Evolutionary conservation across 1,140 invertebrate genomes (phyloP), one percentile per base, ranked within the genome.

Genomic region (Drosophila guanche): DNA sequence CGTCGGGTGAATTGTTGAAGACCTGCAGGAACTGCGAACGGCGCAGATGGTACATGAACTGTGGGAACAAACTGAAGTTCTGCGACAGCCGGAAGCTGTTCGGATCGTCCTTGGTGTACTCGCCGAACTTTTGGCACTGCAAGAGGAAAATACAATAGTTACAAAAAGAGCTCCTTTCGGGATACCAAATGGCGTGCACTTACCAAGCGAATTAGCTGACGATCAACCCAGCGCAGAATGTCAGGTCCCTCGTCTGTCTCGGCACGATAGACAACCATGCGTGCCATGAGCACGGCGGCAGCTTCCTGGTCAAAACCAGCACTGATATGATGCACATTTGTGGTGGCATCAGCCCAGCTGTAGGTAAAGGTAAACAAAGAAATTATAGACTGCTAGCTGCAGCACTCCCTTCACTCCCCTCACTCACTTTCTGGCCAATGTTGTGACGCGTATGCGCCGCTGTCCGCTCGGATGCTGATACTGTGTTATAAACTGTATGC

Each of bases 1-100:
- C 99, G 93, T 99, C 99, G 1, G 99, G 99, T 52, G 98, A 99
- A 93, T 99, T 99, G 92, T 99, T 99, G 92, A 99, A 99, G n/a
- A 99, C 99, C 94, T 99, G 99, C 68, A 99, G 93, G 93, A 99
- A 99, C 92, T 99, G 99, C 43, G 99, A 99, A 70, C 99, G 94
- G 65, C 99, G 93, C 73, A 99, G 92, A 92, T 99, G 99, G 92
- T 99, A 99, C 98, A 99, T 99, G 92, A 99, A 99, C 92, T 99
- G 99, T 27, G 99, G 99, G 93, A 99, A 99, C 12, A 99, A 92
- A 48, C 97, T 97, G 92, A 99, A 99, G 91, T 99, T 99, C 90
- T 99, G 98, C 16, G 96, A 95, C 37, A 99, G 94, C 69, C 97
- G 94, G 93, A 99, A 99, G 55, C 97, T 98, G 85, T 97, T 97